Evolutionary conservation across 2,113 vertebrate species (phyloP).

Genomic region (Eclectus roratus): DNA sequence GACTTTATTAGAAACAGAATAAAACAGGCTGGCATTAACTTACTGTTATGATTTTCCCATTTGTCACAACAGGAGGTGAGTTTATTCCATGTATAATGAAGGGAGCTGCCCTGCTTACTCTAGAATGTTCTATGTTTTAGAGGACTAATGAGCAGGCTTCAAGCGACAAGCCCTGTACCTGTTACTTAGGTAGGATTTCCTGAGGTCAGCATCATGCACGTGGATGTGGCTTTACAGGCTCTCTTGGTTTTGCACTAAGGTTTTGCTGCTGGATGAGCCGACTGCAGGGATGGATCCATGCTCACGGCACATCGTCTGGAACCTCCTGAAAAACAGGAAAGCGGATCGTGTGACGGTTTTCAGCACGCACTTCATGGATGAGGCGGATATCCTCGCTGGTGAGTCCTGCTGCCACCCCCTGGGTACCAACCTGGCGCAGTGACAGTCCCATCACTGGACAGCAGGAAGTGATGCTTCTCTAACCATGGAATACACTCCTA

Average conservation of each 20-base stretch:
- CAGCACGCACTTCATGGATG: conserved; percentile 98
- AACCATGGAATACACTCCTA: fast-evolving
- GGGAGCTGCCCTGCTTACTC: not conserved
- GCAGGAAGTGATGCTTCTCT: not conserved
- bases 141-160: not conserved
- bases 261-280: conserved; percentile 92
- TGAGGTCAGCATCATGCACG: fast-evolving
- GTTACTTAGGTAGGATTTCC: not conserved
- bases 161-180: fast-evolving
- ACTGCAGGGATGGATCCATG: conserved; percentile 96
- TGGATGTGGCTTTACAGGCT: fast-evolving
- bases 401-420: not conserved
- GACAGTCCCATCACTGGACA: fast-evolving
- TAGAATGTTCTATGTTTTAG: fast-evolving
- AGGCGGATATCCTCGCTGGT: conserved; percentile 96
- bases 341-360: conserved; percentile 84
- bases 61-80: not conserved
- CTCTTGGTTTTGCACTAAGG: conserved; percentile 58
- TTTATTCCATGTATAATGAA: not conserved
- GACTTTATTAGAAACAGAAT: not conserved
- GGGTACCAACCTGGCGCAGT: not conserved
- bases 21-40: not conserved
- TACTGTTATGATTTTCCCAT: not conserved
- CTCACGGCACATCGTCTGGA: conserved; percentile 92
- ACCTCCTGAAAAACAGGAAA: conserved; percentile 85